Base-by-base conservation (phyloP, 2,888 invertebrate genomes). In the Drosophila borborema region DNA sequence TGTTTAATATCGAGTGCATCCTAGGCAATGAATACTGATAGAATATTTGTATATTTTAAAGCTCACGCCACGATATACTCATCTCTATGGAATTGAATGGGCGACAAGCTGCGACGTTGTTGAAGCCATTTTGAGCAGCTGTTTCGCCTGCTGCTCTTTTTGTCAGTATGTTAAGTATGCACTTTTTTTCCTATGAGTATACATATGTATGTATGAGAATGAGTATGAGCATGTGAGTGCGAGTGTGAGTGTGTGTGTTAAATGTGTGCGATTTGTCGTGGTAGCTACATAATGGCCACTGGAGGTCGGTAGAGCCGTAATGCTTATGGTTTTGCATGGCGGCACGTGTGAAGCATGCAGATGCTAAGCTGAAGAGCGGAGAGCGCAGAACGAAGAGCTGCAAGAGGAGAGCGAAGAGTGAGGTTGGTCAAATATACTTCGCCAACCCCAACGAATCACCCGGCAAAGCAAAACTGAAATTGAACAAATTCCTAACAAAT, bases 401-500 rank as follows among this genome's bases (percentile, higher is more conserved):
- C n/a, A 6, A 14, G 36, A 12, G 14, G 36, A 14, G 38, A 34
- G 18, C 23, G 18, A 10, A 28, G 54, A 41, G 41, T 41, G 41
- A n/a, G 38, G 20, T 10, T 40, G 61, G 40, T 48, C 59, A 48
- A 59, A 45, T 38, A 48, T 41, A 53, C 9, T n/a, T 31, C 41
- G 16, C 55, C 28, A 38, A 41, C n/a, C 58, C 23, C 23, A 58
- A 55, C 72, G 74, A 74, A 73, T 59, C 78, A 59, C 71, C 76
- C 66, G 72, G 67, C 85, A 84, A 86, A 82, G 84, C 86, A 84
- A 85, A 91, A 91, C 89, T 90, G 78, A 91, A 91, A 91, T 91
- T 91, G 91, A 91, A 91, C 91, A 90, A 91, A 91, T 91, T 91
- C 91, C 91, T 90, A 90, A 91, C 91, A 91, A 91, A 91, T 91